Conservation (phyloP, 1,140 invertebrate genomes). For the Bombus turneri region DNA sequence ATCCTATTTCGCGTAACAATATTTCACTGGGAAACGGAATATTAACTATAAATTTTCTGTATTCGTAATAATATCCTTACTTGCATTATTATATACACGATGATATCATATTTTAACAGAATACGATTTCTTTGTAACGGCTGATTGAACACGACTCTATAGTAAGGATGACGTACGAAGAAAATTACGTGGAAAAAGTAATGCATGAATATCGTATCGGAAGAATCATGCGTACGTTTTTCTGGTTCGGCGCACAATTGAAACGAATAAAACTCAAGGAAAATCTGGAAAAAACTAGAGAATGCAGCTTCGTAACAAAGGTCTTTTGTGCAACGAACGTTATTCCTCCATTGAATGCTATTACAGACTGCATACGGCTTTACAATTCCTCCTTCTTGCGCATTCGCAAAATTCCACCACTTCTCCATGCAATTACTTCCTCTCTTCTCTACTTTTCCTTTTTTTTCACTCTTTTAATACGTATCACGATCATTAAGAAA, state of each 20-base stretch:
- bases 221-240: slow-evolving; percentile 43
- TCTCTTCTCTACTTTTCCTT: not conserved
- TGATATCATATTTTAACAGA: slow-evolving; percentile 25
- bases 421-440: slow-evolving; percentile 26
- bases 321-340: slow-evolving; percentile 45
- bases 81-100: not conserved
- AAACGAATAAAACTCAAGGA: slow-evolving; percentile 49
- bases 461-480: not conserved
- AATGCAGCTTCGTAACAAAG: slow-evolving; percentile 42
- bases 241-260: slow-evolving; percentile 34
- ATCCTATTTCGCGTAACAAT: not conserved
- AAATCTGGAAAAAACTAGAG: slow-evolving; percentile 41
- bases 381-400: slow-evolving; percentile 15
- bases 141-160: slow-evolving; percentile 38
- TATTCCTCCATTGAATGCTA: slow-evolving; percentile 48
- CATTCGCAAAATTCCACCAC: not conserved
- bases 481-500: not conserved
- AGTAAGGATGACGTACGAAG: slow-evolving; percentile 19
- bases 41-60: slow-evolving; percentile 5
- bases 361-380: slow-evolving; percentile 36
- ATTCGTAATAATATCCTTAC: not conserved
- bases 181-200: slow-evolving; percentile 36
- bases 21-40: not conserved
- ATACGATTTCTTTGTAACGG: slow-evolving; percentile 18
- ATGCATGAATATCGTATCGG: slow-evolving; percentile 44